phyloP scores from a whole-genome alignment of 2,797 vertebrate genomes.

The Acipenser ruthenus region DNA sequence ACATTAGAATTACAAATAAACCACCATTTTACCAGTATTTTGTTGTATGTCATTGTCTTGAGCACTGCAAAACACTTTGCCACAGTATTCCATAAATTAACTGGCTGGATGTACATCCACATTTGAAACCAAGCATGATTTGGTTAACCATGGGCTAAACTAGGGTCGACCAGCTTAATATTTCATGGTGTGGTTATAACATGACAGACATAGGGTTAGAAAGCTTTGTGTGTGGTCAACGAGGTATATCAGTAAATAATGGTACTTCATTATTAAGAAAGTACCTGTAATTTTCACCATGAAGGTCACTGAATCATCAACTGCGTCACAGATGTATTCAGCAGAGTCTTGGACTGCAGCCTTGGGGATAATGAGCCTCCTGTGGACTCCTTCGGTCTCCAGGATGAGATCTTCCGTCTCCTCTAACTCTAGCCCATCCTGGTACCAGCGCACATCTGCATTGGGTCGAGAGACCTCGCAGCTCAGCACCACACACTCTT shows the following conservation, averaged over 20 bases:
- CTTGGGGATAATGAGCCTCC: conserved; percentile 72
- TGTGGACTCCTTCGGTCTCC: conserved; percentile 70
- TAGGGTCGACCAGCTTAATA: too few species aligned
- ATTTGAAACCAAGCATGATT: too few species aligned
- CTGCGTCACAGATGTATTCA: conserved; percentile 90
- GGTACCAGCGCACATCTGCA: conserved; percentile 72
- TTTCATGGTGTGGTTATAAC: too few species aligned
- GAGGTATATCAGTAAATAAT: neutral
- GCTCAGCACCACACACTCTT: conserved; percentile 74
- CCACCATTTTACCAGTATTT: too few species aligned
- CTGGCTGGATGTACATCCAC: too few species aligned
- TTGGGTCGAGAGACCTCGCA: conserved; percentile 78
- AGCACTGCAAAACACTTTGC: too few species aligned
- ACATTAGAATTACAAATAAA: too few species aligned
- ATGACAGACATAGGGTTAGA: too few species aligned
- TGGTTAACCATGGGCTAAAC: too few species aligned
- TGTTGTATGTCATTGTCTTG: too few species aligned
- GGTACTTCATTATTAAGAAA: neutral
- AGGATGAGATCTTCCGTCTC: conserved; percentile 70
- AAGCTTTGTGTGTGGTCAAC: too few species aligned
- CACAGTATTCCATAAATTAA: too few species aligned
- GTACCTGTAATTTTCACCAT: conserved; percentile 86
- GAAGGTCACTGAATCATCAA: conserved; percentile 81
- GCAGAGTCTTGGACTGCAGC: conserved; percentile 76
- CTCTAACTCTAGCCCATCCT: conserved; percentile 90